Percentiles rank a stretch among this genome's conserved stretches.
These are phyloP conservation scores for Lottia gigantea DNA, from an alignment of 2,888 invertebrate genomes.

Conservation along the genomic window DNA sequence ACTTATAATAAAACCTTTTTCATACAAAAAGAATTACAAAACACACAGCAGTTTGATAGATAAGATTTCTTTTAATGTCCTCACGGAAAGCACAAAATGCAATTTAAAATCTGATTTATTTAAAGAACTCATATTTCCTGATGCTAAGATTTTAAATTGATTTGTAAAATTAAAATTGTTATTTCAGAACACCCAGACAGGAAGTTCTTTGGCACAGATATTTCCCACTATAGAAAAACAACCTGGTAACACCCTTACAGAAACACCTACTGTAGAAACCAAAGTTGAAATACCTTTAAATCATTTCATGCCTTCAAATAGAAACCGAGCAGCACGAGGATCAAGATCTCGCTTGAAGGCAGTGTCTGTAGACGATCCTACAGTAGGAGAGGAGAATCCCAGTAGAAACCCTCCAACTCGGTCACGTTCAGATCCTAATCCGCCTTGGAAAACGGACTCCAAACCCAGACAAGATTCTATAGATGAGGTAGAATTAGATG, in stretches of 20 bases:
- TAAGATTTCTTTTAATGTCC: no score
- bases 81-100: no score
- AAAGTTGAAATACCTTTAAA: not conserved
- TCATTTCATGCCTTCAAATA: not conserved
- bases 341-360: constrained; percentile 35
- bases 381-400: constrained; percentile 3
- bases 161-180: not conserved
- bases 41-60: no score
- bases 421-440: not conserved
- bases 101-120: no score
- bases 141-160: no score
- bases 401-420: not conserved
- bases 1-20: no score
- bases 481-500: not conserved
- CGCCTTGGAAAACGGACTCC: not conserved
- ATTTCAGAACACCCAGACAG: constrained; percentile 3
- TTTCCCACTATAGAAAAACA: not conserved
- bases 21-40: no score
- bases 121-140: no score
- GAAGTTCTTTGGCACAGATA: constrained; percentile 6
- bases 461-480: not conserved
- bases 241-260: not conserved
- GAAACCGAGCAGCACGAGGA: constrained; percentile 15
- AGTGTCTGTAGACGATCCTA: constrained; percentile 33
- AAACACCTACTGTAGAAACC: not conserved